phyloP scores from a whole-genome alignment of 2,113 vertebrate species.

The Zapornia atra region DNA sequence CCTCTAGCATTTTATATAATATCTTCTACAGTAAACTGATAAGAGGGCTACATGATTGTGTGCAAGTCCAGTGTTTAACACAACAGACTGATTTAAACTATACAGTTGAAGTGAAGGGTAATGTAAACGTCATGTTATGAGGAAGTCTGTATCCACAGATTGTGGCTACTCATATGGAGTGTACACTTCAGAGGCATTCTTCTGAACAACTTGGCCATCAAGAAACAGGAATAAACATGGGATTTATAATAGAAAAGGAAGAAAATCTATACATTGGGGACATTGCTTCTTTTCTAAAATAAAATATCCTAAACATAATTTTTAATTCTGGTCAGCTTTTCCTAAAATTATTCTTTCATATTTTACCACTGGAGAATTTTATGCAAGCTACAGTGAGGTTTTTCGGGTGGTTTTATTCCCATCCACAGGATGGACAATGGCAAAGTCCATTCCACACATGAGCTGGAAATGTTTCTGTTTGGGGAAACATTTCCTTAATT shows the following conservation, averaged over 20 bases:
- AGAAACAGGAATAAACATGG: background rate
- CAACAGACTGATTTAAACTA: background rate
- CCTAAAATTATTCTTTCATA: background rate
- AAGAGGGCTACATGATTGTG: background rate
- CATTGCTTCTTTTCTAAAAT: background rate
- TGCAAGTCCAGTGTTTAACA: background rate
- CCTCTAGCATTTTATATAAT: background rate
- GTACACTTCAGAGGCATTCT: background rate
- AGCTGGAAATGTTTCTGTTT: constrained; percentile 21
- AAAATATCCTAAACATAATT: background rate
- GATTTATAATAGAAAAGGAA: background rate
- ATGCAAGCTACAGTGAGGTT: background rate
- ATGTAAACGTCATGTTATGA: background rate
- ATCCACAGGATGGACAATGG: background rate
- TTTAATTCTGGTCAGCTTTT: background rate
- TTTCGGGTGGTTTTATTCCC: background rate
- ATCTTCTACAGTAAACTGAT: background rate
- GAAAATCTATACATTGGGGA: background rate
- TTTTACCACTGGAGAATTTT: background rate
- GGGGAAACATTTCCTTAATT: constrained; percentile 69
- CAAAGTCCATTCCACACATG: background rate
- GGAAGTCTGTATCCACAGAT: background rate
- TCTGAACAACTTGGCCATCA: background rate
- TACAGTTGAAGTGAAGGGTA: background rate
- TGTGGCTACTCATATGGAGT: background rate